Conservation (phyloP, 2,113 vertebrate genomes). For the Esox niger region DNA sequence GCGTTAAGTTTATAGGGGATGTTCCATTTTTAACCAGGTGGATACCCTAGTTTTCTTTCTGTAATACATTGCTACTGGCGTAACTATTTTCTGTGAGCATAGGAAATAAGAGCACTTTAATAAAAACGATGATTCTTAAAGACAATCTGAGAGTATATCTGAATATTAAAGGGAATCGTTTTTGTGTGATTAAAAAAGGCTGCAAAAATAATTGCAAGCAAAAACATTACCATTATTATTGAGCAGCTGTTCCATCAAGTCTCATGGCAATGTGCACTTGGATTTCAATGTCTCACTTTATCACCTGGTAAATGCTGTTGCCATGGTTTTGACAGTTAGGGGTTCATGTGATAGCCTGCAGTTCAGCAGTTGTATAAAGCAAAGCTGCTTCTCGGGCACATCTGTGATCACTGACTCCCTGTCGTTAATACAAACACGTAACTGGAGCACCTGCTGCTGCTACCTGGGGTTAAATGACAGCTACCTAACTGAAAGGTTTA, state of each 20-base stretch:
- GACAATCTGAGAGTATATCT: no score
- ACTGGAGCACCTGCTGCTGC: slow-evolving; percentile 63
- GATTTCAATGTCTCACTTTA: slow-evolving; percentile 37
- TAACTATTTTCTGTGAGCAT: no score
- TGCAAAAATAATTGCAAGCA: neutral
- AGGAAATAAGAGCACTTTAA: no score
- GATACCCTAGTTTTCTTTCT: no score
- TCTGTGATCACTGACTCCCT: slow-evolving; percentile 53
- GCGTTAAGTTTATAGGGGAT: no score
- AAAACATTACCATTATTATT: neutral
- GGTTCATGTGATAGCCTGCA: slow-evolving; percentile 42
- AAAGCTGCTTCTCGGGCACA: slow-evolving; percentile 43
- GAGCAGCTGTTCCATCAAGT: slow-evolving; percentile 10
- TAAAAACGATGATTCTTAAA: no score
- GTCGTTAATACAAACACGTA: slow-evolving; percentile 57
- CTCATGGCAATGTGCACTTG: slow-evolving; percentile 31
- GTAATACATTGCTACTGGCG: no score
- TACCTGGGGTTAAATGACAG: slow-evolving; percentile 51
- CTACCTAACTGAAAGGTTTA: slow-evolving; percentile 50
- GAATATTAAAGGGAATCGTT: no score
- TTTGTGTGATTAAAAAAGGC: no score
- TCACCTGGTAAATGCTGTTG: slow-evolving; percentile 62
- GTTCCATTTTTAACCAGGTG: no score
- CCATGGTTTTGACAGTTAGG: slow-evolving; percentile 69
- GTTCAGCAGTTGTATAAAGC: slow-evolving; percentile 24